These are phyloP conservation scores for Bergia puertoricense DNA, from an alignment of 92 coral and sea anemone genomes.

Conservation along the genomic window DNA sequence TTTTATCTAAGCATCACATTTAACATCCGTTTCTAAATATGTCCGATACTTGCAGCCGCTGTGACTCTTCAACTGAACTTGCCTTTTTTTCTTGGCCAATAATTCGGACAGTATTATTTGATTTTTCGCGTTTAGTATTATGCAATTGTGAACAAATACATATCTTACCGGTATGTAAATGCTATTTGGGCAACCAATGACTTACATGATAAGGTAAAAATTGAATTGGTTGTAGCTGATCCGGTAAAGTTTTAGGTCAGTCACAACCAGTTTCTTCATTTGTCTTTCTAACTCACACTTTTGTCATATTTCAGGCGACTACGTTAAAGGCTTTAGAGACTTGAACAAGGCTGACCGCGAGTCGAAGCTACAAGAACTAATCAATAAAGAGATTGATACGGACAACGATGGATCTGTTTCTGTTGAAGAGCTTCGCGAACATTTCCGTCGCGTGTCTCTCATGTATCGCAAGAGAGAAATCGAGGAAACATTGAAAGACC, in stretches of 20 bases:
- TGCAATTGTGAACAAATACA: neutral
- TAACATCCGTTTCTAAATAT: too few relatives aligned
- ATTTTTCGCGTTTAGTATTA: neutral
- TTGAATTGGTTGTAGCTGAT: neutral
- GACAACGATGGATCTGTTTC: constrained; percentile 81
- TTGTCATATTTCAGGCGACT: constrained; percentile 58
- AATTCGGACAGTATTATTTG: too few relatives aligned
- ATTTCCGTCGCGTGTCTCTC: constrained; percentile 64
- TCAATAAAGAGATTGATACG: constrained; percentile 72
- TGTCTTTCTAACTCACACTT: neutral
- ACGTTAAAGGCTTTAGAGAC: constrained; percentile 75
- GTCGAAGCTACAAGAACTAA: constrained; percentile 64
- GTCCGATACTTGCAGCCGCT: too few relatives aligned
- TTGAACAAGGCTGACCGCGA: constrained; percentile 73
- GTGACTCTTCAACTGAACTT: neutral
- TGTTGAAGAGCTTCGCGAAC: constrained; percentile 76
- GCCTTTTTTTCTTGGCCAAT: neutral
- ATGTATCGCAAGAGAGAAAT: constrained; percentile 74
- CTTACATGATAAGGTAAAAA: neutral
- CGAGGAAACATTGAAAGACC: constrained; percentile 70
- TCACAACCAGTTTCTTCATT: neutral
- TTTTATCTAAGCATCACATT: neutral
- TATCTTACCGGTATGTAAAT: neutral
- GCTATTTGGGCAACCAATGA: neutral
- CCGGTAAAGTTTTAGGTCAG: too few relatives aligned